Conservation (phyloP, 1,140 invertebrate species). For the Caenorhabditis tropicalis region DNA sequence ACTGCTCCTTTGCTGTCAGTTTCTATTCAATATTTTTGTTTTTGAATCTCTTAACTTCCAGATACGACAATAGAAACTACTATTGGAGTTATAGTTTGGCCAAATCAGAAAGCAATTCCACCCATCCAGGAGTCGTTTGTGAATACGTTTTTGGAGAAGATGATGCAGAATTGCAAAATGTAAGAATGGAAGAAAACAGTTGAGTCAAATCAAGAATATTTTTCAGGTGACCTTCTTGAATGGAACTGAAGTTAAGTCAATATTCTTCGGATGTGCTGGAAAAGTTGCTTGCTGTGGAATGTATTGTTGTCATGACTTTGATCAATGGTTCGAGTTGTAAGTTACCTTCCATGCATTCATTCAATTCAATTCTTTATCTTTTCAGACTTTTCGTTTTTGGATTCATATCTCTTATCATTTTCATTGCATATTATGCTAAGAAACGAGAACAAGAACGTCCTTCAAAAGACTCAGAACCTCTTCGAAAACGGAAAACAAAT, state of each 20-base stretch:
- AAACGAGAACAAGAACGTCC: background rate
- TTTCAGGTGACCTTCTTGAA: background rate
- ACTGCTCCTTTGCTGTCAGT: background rate
- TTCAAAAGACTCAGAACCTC: background rate
- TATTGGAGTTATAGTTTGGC: constrained; percentile 19
- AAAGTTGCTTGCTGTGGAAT: constrained; percentile 19
- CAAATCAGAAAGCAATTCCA: background rate
- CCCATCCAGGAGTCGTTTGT: background rate
- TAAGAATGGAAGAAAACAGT: background rate
- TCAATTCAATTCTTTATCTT: background rate
- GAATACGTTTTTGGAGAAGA: constrained; percentile 27
- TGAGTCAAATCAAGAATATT: background rate
- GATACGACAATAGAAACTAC: constrained; percentile 20
- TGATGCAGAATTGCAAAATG: constrained; percentile 18
- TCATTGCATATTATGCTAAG: constrained; percentile 8
- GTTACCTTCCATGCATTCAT: background rate
- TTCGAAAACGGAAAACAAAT: background rate
- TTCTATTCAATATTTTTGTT: no score
- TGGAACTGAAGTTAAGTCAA: background rate
- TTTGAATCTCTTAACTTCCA: background rate
- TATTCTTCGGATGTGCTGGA: constrained; percentile 3
- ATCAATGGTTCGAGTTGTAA: constrained; percentile 8
- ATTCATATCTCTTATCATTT: background rate
- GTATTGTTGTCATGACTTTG: constrained; percentile 23
- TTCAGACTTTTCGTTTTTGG: background rate